A percentile compares a stretch with the other conserved stretches of the same genome.
Evolutionary conservation across 2,797 vertebrate species (phyloP).

Genomic region (Melanogrammus aeglefinus): DNA sequence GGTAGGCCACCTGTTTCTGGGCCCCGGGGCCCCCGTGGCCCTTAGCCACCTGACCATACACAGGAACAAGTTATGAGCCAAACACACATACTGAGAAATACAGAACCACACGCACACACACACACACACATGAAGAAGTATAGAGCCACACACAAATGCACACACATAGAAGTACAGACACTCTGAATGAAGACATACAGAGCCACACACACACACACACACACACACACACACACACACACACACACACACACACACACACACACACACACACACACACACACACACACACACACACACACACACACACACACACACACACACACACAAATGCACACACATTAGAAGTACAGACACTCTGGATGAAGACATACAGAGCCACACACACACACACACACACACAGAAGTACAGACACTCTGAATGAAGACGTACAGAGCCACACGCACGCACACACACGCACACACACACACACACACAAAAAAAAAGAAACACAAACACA

Average conservation of each 20-base stretch:
- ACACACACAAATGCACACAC: background rate
- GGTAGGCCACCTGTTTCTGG: slow-evolving; percentile 88
- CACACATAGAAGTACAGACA: too few relatives aligned
- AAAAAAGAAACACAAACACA: background rate
- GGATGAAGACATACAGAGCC: slow-evolving; percentile 40
- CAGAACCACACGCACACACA: background rate
- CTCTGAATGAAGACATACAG: too few relatives aligned
- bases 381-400: slow-evolving; percentile 1
- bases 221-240: slow-evolving; percentile 3
- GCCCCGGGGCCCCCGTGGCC: slow-evolving; percentile 79
- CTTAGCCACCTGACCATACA: slow-evolving; percentile 83
- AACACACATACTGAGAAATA: background rate
- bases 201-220: too few relatives aligned
- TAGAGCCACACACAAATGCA: too few relatives aligned
- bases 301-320: slow-evolving; percentile 58
- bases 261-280: background rate
- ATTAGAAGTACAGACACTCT: slow-evolving; percentile 72
- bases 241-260: slow-evolving; percentile 68
- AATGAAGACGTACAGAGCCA: background rate
- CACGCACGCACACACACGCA: slow-evolving; percentile 5
- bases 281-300: slow-evolving; percentile 56
- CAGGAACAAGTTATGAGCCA: slow-evolving; percentile 44
- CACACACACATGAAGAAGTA: too few relatives aligned
- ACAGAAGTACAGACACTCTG: slow-evolving; percentile 3
- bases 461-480: slow-evolving; percentile 70